These are phyloP conservation scores for Pelagia noctiluca DNA, from an alignment of 30 jellyfish, hydroid and myxozoan species.

Conservation along the genomic window DNA sequence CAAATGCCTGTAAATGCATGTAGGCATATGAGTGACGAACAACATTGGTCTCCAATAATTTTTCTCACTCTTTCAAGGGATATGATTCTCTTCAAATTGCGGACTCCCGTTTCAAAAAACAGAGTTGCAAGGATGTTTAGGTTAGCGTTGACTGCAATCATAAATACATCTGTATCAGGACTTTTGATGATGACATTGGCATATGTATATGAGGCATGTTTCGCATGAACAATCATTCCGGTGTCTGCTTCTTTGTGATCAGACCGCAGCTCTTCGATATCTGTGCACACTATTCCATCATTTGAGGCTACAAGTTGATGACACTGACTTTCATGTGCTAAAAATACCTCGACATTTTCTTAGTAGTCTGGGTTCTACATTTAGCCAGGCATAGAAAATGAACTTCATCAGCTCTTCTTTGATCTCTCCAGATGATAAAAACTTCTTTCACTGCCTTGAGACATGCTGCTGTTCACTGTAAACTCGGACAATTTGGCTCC, in stretches of 20 bases:
- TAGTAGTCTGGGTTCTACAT: conserved; percentile 7
- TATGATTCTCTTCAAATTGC: conserved; percentile 37
- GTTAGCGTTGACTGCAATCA: conserved; percentile 39
- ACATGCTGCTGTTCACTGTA: conserved; percentile 48
- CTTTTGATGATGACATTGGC: conserved; percentile 54
- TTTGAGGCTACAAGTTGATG: conserved; percentile 26
- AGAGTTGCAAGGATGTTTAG: conserved; percentile 5
- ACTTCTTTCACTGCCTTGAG: conserved; percentile 68
- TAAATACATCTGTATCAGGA: conserved; percentile 81
- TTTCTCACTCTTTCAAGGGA: conserved; percentile 25
- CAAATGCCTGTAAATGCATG: conserved; percentile 80
- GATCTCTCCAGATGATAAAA: conserved; percentile 66
- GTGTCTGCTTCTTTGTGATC: conserved; percentile 89
- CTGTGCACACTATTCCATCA: conserved; percentile 34
- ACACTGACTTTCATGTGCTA: conserved; percentile 55
- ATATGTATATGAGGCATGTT: conserved; percentile 66
- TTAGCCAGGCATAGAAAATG: conserved; percentile 47
- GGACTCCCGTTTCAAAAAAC: conserved; percentile 59
- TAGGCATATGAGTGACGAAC: conserved; percentile 63
- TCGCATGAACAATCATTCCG: conserved; percentile 63
- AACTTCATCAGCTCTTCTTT: conserved; percentile 63
- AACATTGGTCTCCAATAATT: conserved; percentile 50
- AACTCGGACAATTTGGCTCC: conserved; percentile 39
- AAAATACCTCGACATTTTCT: conserved; percentile 38
- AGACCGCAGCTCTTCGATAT: conserved; percentile 54